These are phyloP conservation scores for Camponotus fellah DNA, from an alignment of 2,888 invertebrate genomes.

Conservation along the genomic window DNA sequence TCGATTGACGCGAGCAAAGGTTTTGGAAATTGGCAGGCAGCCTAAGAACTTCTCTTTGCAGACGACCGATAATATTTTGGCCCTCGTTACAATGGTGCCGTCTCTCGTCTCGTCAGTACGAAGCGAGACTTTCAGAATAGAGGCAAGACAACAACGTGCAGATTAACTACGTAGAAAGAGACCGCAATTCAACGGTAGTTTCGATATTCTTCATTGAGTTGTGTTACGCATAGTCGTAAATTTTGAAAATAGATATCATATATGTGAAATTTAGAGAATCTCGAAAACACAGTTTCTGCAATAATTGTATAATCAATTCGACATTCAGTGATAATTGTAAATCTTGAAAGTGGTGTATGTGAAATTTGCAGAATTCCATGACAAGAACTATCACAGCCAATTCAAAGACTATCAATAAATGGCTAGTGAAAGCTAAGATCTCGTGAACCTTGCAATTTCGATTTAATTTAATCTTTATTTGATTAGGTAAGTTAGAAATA, in stretches of 20 bases:
- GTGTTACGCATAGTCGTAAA: conserved; percentile 4
- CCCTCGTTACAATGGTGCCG: conserved; percentile 59
- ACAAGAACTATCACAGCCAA: background rate
- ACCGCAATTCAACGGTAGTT: conserved; percentile 33
- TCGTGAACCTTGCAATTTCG: background rate
- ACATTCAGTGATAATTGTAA: background rate
- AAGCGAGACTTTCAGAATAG: conserved; percentile 74
- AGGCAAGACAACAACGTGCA: conserved; percentile 72
- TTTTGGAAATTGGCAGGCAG: conserved; percentile 68
- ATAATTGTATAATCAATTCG: background rate
- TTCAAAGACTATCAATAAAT: background rate
- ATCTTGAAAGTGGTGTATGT: background rate
- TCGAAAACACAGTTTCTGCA: background rate
- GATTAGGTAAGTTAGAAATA: background rate
- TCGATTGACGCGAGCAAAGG: conserved; percentile 12
- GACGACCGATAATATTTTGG: conserved; percentile 70
- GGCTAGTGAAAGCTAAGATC: background rate
- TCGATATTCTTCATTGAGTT: conserved; percentile 8
- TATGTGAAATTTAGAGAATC: conserved; percentile 3
- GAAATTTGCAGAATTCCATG: background rate
- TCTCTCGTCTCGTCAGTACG: conserved; percentile 53
- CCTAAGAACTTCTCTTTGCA: conserved; percentile 61
- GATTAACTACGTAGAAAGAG: conserved; percentile 39
- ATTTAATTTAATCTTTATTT: background rate
- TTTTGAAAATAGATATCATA: background rate